Conservation (phyloP, 2,113 vertebrate species). For the Turnix velox region DNA sequence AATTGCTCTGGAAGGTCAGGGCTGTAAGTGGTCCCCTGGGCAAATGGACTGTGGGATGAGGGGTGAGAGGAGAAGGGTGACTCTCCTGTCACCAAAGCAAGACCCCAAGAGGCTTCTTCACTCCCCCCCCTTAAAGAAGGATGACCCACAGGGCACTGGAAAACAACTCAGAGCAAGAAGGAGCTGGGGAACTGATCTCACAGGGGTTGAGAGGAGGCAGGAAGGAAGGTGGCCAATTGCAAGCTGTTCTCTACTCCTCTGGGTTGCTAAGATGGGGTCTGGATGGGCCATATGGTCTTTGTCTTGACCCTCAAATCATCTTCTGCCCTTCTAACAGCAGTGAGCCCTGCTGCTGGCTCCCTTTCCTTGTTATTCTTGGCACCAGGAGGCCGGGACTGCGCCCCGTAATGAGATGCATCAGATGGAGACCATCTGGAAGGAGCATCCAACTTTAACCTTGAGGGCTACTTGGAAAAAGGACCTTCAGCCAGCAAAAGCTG, state of each 20-base stretch:
- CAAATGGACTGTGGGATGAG: not conserved
- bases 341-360: constrained; percentile 49
- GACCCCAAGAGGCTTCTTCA: not conserved
- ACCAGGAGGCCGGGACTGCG: constrained; percentile 35
- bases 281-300: constrained; percentile 70
- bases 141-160: not conserved
- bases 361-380: constrained; percentile 73
- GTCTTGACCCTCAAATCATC: constrained; percentile 71
- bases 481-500: constrained; percentile 31
- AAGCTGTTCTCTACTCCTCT: constrained; percentile 33
- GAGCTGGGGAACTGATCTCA: not conserved
- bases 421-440: constrained; percentile 77
- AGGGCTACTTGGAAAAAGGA: constrained; percentile 68
- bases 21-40: constrained; percentile 43
- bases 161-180: not conserved
- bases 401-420: constrained; percentile 72
- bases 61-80: not conserved
- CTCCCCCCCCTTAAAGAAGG: not conserved
- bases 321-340: constrained; percentile 61
- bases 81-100: not conserved
- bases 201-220: not conserved
- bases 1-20: constrained; percentile 76
- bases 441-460: constrained; percentile 77
- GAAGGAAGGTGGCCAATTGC: not conserved
- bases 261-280: constrained; percentile 13